A percentile compares a stretch with the other conserved stretches of the same genome.
phyloP scores from a whole-genome alignment of 1,140 invertebrate species.

The Psilanteris sp. region DNA sequence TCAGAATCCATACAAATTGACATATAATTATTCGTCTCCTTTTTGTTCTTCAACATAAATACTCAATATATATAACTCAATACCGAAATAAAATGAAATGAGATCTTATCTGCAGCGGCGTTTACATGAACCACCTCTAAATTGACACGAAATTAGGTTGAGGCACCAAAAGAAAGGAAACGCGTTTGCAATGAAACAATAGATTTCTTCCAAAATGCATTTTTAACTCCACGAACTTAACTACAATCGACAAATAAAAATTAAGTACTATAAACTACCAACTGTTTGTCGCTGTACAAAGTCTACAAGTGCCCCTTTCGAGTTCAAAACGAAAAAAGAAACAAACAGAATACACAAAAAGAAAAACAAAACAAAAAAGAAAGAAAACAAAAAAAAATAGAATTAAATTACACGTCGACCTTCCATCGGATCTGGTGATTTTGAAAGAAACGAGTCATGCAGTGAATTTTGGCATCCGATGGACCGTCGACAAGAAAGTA shows the following conservation, averaged over 20 bases:
- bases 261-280: conserved; percentile 25
- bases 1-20: too few relatives aligned
- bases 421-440: conserved; percentile 16
- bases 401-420: conserved; percentile 3
- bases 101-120: too few relatives aligned
- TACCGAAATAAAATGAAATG: too few relatives aligned
- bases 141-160: neutral
- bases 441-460: conserved; percentile 35
- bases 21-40: too few relatives aligned
- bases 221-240: conserved; percentile 4
- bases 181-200: neutral
- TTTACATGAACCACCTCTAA: too few relatives aligned
- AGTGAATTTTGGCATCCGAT: conserved; percentile 42
- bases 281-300: conserved; percentile 11
- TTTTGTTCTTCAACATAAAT: too few relatives aligned
- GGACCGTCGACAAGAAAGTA: conserved; percentile 14
- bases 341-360: too few relatives aligned
- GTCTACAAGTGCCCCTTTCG: conserved; percentile 19
- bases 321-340: conserved; percentile 1
- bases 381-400: conserved; percentile 1
- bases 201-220: conserved; percentile 31
- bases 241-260: conserved; percentile 30
- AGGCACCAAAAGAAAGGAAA: conserved; percentile 4
- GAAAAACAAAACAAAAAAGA: too few relatives aligned
- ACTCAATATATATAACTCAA: too few relatives aligned